Conservation (phyloP, 2,888 invertebrate species). For the Linnaemya vulpina region DNA sequence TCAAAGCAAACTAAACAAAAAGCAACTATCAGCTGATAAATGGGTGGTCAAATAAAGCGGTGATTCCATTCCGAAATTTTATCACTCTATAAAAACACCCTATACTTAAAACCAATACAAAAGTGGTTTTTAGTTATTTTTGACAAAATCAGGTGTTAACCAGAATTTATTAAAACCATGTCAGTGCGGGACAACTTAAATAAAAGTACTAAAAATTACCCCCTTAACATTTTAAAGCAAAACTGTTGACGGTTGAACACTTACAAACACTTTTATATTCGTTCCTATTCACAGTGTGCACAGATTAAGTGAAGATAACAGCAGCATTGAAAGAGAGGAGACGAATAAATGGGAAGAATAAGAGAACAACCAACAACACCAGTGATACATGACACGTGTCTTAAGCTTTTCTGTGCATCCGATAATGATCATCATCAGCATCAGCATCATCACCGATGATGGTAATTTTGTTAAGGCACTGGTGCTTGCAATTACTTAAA, state of each 20-base stretch:
- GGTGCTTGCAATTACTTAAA: slow-evolving; percentile 7
- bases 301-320: slow-evolving; percentile 39
- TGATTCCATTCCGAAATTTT: no score
- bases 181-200: no score
- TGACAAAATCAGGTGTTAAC: no score
- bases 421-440: slow-evolving; percentile 53
- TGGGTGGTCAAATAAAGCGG: no score
- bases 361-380: slow-evolving; percentile 17
- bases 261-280: not conserved
- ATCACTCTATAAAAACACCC: no score
- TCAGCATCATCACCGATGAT: no score
- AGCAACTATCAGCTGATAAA: no score
- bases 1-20: no score
- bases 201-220: slow-evolving; percentile 20
- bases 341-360: not conserved
- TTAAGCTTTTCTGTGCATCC: slow-evolving; percentile 37
- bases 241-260: not conserved
- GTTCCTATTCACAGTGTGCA: slow-evolving; percentile 20
- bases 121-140: no score
- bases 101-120: no score
- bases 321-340: slow-evolving; percentile 3
- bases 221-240: not conserved
- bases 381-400: slow-evolving; percentile 66
- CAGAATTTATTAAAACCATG: no score
- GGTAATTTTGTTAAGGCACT: slow-evolving; percentile 39